These are phyloP conservation scores for Onthophagus taurus DNA, from an alignment of 1,140 invertebrate genomes.

Conservation along the genomic window DNA sequence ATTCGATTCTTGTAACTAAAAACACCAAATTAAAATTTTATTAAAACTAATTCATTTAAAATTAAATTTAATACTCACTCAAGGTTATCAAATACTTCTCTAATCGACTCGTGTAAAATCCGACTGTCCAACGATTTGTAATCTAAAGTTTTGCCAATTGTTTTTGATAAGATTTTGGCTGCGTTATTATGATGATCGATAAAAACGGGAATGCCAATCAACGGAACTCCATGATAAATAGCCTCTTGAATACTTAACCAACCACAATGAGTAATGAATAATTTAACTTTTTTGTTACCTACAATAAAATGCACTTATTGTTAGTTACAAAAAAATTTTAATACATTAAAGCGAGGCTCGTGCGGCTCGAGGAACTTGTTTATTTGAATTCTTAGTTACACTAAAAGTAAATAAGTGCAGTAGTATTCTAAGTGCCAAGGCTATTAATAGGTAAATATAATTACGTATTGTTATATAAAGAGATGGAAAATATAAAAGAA, in stretches of 20 bases:
- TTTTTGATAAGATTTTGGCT: conserved; percentile 15
- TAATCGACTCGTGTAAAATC: conserved; percentile 20
- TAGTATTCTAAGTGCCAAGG: too few species aligned
- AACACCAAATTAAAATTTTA: background rate
- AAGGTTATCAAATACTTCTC: conserved; percentile 12
- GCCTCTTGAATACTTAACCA: conserved; percentile 50
- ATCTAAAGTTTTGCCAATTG: conserved; percentile 19
- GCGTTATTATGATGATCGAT: conserved; percentile 42
- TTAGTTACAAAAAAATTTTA: too few species aligned
- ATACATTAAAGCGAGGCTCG: too few species aligned
- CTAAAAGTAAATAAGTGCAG: too few species aligned
- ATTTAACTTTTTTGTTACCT: too few species aligned
- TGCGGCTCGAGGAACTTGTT: too few species aligned
- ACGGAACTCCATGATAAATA: conserved; percentile 50
- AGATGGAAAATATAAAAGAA: too few species aligned
- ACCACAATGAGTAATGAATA: conserved; percentile 44
- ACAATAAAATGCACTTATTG: too few species aligned
- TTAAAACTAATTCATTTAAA: conserved; percentile 25
- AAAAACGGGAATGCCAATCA: conserved; percentile 53
- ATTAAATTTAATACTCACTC: conserved; percentile 9
- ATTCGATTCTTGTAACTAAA: conserved; percentile 6
- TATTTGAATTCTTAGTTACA: too few species aligned
- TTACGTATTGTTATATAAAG: too few species aligned
- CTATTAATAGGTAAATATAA: too few species aligned
- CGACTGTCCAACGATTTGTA: conserved; percentile 19